Base-by-base conservation (phyloP, 2,113 vertebrate genomes). In the Ailurus styani region DNA sequence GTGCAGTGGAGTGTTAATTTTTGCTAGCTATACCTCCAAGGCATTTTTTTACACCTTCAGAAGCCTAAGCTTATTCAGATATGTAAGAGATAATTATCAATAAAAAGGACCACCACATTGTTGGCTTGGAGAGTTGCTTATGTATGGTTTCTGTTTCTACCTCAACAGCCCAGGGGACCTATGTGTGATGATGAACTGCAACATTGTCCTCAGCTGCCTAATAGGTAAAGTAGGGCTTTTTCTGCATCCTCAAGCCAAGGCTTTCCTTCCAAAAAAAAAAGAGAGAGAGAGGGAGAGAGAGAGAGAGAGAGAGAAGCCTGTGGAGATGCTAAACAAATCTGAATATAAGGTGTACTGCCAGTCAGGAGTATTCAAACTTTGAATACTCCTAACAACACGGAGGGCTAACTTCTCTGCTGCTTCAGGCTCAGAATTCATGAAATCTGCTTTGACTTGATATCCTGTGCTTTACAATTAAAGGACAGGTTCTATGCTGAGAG, bases 1-100 rank as follows among this genome's bases (percentile, higher is more conserved):
- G 98, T 98, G 98, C 98, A 98, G 95, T 97, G 95, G 98, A 98
- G 98, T 99, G 98, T 98, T 99, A 98, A 98, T 99, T 98, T 98
- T 98, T 98, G 98, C 94, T 96, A 75, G 98, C 98, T 98, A 97
- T 98, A 98, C 98, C 98, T 98, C 86, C 50, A 66, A 97, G 99
- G 98, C 96, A 98, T 97, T 97, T 98, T 88, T 97, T 96, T 98
- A 96, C 96, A 98, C 98, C 98, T 99, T 98, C 97, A 98, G 96
- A 95, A 98, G 95, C 75, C 94, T 96, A 98, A 96, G 93, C 60
- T 98, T 98, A 97, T 86, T 98, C 94, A 96, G 98, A 99, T 98
- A 98, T 96, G 87, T 98, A 97, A 97, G 97, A 98, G 97, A 98
- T 98, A 98, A 99, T 99, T 98, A 98, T 98, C 98, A 98, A 97